Percentiles rank a stretch among this genome's conserved stretches.
phyloP scores from a whole-genome alignment of 2,888 invertebrate genomes.

The Acrocera orbiculus region DNA sequence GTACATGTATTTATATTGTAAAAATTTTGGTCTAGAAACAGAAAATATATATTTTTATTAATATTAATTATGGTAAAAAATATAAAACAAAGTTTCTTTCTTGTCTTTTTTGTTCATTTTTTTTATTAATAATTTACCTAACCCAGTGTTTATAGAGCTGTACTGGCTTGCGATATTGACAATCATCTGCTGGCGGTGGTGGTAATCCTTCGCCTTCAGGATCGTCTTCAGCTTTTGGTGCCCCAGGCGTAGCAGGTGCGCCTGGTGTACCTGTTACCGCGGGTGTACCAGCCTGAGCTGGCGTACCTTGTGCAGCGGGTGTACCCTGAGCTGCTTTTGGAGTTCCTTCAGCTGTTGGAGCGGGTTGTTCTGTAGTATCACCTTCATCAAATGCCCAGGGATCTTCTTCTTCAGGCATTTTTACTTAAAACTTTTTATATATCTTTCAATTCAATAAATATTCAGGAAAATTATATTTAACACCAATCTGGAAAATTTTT shows the following conservation, averaged over 20 bases:
- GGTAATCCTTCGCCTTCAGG: conserved; percentile 34
- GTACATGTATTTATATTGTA: conserved; percentile 66
- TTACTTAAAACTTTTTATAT: conserved; percentile 1
- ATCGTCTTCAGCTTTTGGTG: conserved; percentile 30
- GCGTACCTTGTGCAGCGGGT: conserved; percentile 15
- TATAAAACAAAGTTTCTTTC: too few relatives aligned
- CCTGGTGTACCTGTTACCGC: conserved; percentile 17
- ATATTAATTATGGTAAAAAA: neutral
- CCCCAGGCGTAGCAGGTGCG: conserved; percentile 19
- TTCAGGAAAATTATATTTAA: neutral
- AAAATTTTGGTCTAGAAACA: conserved; percentile 48
- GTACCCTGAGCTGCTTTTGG: too few relatives aligned
- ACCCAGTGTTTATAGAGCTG: conserved; percentile 66
- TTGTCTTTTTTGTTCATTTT: neutral
- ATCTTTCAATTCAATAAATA: neutral
- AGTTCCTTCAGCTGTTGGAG: conserved; percentile 9
- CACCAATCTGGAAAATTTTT: neutral
- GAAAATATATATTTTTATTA: neutral
- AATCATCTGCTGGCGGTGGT: conserved; percentile 32
- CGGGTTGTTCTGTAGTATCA: conserved; percentile 9
- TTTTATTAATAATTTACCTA: conserved; percentile 33
- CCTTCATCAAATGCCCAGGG: conserved; percentile 38
- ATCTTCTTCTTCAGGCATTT: conserved; percentile 35
- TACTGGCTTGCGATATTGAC: conserved; percentile 47
- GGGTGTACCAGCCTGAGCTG: conserved; percentile 15